These are phyloP conservation scores for Rotaria macrura DNA, from an alignment of 2,888 invertebrate species.

Conservation along the genomic window DNA sequence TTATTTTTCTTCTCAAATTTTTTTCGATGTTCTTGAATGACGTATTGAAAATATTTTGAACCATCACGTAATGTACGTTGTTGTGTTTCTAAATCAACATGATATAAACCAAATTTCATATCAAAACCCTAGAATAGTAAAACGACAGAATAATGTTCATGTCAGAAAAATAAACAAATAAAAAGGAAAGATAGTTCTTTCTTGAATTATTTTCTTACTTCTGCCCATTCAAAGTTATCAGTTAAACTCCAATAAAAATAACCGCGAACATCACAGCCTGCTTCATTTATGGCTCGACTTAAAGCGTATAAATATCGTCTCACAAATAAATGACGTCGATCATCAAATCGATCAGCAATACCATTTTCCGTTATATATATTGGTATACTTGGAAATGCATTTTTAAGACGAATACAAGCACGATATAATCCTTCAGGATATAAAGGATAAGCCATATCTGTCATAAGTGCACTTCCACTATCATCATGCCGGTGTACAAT, in stretches of 20 bases:
- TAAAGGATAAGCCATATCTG: slow-evolving; percentile 6
- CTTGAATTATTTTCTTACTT: background rate
- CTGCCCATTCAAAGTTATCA: slow-evolving; percentile 18
- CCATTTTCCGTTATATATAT: slow-evolving; percentile 55
- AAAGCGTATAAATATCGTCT: slow-evolving; percentile 9
- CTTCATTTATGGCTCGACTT: background rate
- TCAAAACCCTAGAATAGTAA: background rate
- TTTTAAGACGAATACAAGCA: slow-evolving; percentile 56
- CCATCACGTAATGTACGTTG: slow-evolving; percentile 17
- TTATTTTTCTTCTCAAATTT: background rate
- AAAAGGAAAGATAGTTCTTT: background rate
- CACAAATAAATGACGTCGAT: slow-evolving; percentile 11
- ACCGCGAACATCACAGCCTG: background rate
- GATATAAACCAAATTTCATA: slow-evolving; percentile 18
- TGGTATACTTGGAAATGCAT: slow-evolving; percentile 55
- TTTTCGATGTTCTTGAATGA: background rate
- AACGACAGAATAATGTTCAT: too few relatives aligned
- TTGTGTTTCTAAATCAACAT: slow-evolving; percentile 14
- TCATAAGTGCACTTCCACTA: background rate
- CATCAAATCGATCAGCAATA: slow-evolving; percentile 7
- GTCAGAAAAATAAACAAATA: background rate
- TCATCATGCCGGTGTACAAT: background rate
- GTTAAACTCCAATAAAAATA: slow-evolving; percentile 15
- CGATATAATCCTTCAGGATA: slow-evolving; percentile 57
- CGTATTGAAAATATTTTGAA: background rate